Evolutionary conservation across 1,140 invertebrate species (phyloP), one percentile per base, ranked within the genome.

Genomic region (Cydia amplana): DNA sequence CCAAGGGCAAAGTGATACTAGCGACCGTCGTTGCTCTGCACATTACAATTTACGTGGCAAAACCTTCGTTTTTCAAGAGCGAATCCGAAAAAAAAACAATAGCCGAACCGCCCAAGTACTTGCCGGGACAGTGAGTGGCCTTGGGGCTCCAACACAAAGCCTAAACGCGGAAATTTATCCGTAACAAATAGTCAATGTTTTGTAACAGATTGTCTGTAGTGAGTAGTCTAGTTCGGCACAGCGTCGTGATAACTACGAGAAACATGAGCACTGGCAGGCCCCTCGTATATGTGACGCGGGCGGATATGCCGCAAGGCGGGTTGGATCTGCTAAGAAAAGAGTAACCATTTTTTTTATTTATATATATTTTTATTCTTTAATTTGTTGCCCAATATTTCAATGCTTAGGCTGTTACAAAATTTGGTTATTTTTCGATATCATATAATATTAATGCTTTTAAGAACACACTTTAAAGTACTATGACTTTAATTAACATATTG

Each of bases 261-360:
- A 90, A 83, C 43, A 91, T 91, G 90, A 87, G 88, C 74, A 65
- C 77, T 4, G 77, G 76, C 78, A 87, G 75, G 79, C 82, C 79
- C 64, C 77, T 86, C 74, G 93, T 94, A 63, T 94, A 90, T 76
- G 85, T 94, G 4, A 94, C 94, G 1, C 87, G 94, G 0, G 87
- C 90, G 74, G 94, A 94, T 84, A 93, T 94, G 78, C 93, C 94
- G 36, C 77, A 86, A 20, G 79, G 86, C 82, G 94, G 94, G n/a
- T 79, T 94, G 25, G 85, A 94, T 72, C 74, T 94, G 72, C 84
- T 94, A 43, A 93, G 87, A 67, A 87, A 92, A 82, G 86, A 93
- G 90, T 92, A 83, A 91, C 88, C 87, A 16, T 32, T 60, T 60
- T 23, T 60, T 23, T 3, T 4, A 46, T 60, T 60, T 10, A 23